A percentile compares a stretch with the other conserved stretches of the same genome.
These are phyloP conservation scores for Platyrinchus mystaceus DNA, from an alignment of 2,797 vertebrate species.

Conservation along the genomic window DNA sequence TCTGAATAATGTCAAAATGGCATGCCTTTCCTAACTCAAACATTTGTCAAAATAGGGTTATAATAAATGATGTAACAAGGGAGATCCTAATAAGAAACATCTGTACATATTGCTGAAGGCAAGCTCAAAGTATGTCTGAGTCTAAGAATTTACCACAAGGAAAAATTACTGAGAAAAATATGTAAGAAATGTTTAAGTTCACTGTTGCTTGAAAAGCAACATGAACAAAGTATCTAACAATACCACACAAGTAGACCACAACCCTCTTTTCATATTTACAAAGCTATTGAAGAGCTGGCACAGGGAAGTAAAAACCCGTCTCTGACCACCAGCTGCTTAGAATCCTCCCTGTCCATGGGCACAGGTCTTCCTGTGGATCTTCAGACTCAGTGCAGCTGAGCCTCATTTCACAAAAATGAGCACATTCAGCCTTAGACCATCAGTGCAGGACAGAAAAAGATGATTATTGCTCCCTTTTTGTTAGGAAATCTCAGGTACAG, in stretches of 20 bases:
- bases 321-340: not conserved
- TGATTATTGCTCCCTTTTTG: not conserved
- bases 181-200: conserved; percentile 48
- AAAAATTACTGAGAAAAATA: conserved; percentile 34
- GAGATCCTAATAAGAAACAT: conserved; percentile 52
- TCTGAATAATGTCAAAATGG: not conserved
- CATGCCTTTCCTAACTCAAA: conserved; percentile 19
- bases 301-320: not conserved
- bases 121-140: conserved; percentile 20
- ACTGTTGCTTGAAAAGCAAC: not conserved
- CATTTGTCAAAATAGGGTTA: conserved; percentile 19
- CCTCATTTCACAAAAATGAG: not conserved
- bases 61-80: conserved; percentile 50
- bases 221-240: not conserved
- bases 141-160: conserved; percentile 53
- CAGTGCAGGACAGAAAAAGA: not conserved
- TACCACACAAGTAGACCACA: conserved; percentile 29
- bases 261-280: not conserved
- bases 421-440: not conserved
- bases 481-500: not conserved
- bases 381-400: not conserved
- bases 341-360: not conserved
- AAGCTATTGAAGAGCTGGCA: not conserved
- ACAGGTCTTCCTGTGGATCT: not conserved
- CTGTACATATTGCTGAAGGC: conserved; percentile 29